Evolutionary conservation across 2,797 vertebrate species (phyloP).

Genomic region (Echeneis naucrates): DNA sequence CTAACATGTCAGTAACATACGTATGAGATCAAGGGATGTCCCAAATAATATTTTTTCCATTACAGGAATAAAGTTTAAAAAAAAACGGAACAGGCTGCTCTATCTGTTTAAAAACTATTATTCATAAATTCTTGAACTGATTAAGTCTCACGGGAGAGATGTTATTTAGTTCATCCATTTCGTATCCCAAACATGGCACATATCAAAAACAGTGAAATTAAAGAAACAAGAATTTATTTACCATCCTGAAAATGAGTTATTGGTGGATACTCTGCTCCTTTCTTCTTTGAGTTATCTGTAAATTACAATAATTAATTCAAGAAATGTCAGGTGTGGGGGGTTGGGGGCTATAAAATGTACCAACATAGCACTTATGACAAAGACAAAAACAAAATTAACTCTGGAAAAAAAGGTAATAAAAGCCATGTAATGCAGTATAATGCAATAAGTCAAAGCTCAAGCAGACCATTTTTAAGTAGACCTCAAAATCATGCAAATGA

Average conservation of each 20-base stretch:
- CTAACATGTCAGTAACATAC: constrained; percentile 31
- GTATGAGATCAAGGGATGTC: constrained; percentile 1
- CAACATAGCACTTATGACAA: constrained; percentile 8
- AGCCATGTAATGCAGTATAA: constrained; percentile 8
- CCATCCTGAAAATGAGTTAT: constrained; percentile 1
- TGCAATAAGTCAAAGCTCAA: constrained; percentile 2
- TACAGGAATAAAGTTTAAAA: not conserved
- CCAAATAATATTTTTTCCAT: not conserved
- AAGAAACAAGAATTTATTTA: constrained; percentile 8
- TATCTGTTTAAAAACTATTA: not conserved
- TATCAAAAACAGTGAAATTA: not conserved
- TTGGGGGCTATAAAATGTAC: not conserved
- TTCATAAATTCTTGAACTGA: not conserved
- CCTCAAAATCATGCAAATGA: constrained; percentile 1
- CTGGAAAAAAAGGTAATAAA: constrained; percentile 17
- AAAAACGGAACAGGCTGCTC: not conserved
- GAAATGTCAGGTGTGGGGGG: not conserved
- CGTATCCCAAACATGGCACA: not conserved
- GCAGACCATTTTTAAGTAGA: not conserved
- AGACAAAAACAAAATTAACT: constrained; percentile 21
- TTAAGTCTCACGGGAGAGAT: not conserved
- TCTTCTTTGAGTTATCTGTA: not conserved
- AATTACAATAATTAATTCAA: constrained; percentile 3
- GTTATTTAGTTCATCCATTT: not conserved
- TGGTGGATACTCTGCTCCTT: not conserved